Percentiles rank a stretch among this genome's conserved stretches.
phyloP scores from a whole-genome alignment of 2,888 invertebrate species.

The Leucophora obtusa region DNA sequence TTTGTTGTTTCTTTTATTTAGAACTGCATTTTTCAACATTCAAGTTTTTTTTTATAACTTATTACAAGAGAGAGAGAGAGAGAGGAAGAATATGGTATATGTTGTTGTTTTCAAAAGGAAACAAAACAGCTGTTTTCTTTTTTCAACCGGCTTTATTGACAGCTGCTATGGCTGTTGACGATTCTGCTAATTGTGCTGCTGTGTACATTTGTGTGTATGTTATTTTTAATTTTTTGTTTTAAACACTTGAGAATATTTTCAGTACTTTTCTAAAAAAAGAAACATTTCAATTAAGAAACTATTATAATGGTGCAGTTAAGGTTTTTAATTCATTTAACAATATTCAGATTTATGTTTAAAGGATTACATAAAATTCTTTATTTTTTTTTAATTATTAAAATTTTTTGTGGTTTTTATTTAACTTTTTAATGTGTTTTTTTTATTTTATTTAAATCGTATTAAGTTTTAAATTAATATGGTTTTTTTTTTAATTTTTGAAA shows the following conservation, averaged over 20 bases:
- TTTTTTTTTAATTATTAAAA: background rate
- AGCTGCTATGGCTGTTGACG: conserved; percentile 68
- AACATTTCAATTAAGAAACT: conserved; percentile 17
- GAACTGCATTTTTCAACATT: conserved; percentile 48
- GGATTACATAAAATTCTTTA: conserved; percentile 1
- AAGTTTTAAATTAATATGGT: background rate
- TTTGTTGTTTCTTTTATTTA: conserved; percentile 38
- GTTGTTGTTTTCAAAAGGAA: conserved; percentile 29
- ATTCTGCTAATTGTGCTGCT: conserved; percentile 46
- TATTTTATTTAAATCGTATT: background rate
- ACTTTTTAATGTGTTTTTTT: background rate
- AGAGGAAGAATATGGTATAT: background rate
- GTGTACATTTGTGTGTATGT: conserved; percentile 42
- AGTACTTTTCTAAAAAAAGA: conserved; percentile 25
- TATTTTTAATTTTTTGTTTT: conserved; percentile 23
- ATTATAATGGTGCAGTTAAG: background rate
- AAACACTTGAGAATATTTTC: conserved; percentile 6
- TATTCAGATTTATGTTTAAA: background rate
- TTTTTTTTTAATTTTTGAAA: background rate
- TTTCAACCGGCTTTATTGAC: conserved; percentile 72
- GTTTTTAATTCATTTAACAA: background rate
- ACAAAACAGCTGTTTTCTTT: conserved; percentile 69
- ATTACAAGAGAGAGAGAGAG: background rate
- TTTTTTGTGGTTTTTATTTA: background rate
- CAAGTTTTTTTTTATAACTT: conserved; percentile 16